Base-by-base conservation (phyloP, 2,797 vertebrate genomes). In the Australoheros facetus region DNA sequence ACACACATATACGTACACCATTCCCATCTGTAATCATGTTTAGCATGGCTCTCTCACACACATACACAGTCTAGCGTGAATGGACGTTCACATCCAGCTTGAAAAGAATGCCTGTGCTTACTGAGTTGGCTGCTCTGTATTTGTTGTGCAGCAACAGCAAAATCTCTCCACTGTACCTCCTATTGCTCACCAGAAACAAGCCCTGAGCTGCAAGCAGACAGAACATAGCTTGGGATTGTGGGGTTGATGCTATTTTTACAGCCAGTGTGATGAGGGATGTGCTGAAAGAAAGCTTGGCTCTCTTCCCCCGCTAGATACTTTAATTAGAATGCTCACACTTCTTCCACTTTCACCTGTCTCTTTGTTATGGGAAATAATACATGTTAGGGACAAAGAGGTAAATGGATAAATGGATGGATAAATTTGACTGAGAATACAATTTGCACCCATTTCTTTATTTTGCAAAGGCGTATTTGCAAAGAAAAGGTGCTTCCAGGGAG, bases 201-300 rank as follows among this genome's bases (percentile, higher is more conserved):
- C 84, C 81, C 82, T 77, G 87, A 91, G 91, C 85, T 80, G 82
- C 72, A 55, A 86, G 81, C 81, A 91, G 82, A 87, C 86, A 84
- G 79, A 91, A 79, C 81, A 70, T 73, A 82, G 84, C 87, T 77
- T 28, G 34, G 78, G 80, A 87, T 85, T 89, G 78, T 89, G 89
- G 85, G 83, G 87, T 72, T 90, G 88, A 88, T 90, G 89, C 90
- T 92, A 92, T 93, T 93, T 93, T 91, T 91, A 87, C 81, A 88
- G 84, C 78, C 69, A 34, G 80, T 58, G 74, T 72, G 85, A 91
- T 91, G 78, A 86, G 83, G 72, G 78, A 54, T 84, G 75, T 59
- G 79, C 75, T 70, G 75, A 85, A 74, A 84, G 71, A 89, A 86
- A 73, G 73, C 81, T 80, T 30, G 13, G 53, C 81, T 88, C 74